Conservation (phyloP, 1,140 invertebrate species). For the Drosophila virilis region DNA sequence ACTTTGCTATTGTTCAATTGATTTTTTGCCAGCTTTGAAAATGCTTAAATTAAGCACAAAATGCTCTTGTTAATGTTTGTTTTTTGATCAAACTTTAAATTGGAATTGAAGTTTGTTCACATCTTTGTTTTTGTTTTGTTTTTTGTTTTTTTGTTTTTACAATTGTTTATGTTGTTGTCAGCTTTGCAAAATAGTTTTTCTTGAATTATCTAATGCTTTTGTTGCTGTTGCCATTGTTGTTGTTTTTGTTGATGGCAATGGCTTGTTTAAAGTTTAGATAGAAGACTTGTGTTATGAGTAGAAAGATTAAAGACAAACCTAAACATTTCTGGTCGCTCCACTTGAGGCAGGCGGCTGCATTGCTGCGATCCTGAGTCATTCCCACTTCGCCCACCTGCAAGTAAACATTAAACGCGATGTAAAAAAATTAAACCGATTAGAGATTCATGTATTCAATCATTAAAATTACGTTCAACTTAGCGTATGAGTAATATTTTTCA, state of each 20-base stretch:
- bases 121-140: constrained; percentile 46
- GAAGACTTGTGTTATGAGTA: constrained; percentile 70
- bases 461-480: not conserved
- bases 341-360: constrained; percentile 72
- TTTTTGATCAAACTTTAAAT: constrained; percentile 56
- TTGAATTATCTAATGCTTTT: constrained; percentile 75
- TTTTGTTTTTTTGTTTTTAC: constrained; percentile 44
- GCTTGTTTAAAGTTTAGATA: constrained; percentile 71
- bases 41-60: constrained; percentile 45
- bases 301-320: constrained; percentile 82
- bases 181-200: constrained; percentile 50
- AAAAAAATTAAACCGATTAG: not conserved
- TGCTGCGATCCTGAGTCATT: constrained; percentile 65
- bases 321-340: constrained; percentile 80
- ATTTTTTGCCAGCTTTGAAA: constrained; percentile 39
- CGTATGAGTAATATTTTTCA: constrained; percentile 11
- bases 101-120: constrained; percentile 57
- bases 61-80: constrained; percentile 37
- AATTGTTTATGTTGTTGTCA: constrained; percentile 39
- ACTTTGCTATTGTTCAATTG: constrained; percentile 45
- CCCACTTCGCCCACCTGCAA: constrained; percentile 76
- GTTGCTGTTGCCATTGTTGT: constrained; percentile 49
- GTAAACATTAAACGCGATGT: not conserved
- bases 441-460: not conserved
- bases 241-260: constrained; percentile 67